phyloP scores from a whole-genome alignment of 2,888 invertebrate genomes.

The Idaea biselata region DNA sequence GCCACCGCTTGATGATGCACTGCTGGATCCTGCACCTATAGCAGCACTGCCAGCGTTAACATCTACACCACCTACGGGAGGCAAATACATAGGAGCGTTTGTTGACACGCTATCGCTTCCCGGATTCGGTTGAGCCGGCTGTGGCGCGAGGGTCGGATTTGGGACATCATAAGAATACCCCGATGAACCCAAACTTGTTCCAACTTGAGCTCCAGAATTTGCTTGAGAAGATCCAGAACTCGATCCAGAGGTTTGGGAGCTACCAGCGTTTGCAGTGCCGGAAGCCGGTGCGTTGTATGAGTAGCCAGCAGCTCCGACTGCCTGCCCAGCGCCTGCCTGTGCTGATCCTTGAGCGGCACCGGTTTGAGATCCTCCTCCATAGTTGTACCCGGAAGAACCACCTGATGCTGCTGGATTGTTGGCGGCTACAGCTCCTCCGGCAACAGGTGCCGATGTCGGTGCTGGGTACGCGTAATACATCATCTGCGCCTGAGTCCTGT shows the following conservation, averaged over 20 bases:
- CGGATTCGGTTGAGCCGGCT: constrained; percentile 14
- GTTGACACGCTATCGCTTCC: constrained; percentile 43
- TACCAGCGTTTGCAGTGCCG: not conserved
- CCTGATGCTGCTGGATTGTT: constrained; percentile 19
- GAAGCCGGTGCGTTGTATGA: constrained; percentile 28
- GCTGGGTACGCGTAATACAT: constrained; percentile 72
- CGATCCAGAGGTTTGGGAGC: not conserved
- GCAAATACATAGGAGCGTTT: constrained; percentile 63
- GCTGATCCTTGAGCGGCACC: constrained; percentile 5
- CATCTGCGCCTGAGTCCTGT: constrained; percentile 63
- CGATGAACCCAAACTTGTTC: constrained; percentile 15
- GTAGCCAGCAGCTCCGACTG: constrained; percentile 33
- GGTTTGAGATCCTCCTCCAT: constrained; percentile 27
- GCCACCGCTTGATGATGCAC: too few relatives aligned
- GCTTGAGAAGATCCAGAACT: constrained; percentile 13
- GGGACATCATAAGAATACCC: constrained; percentile 25
- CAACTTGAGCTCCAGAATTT: constrained; percentile 15
- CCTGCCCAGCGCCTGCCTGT: constrained; percentile 17
- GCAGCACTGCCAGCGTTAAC: constrained; percentile 25
- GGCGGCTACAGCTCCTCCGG: constrained; percentile 31
- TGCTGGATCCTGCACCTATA: too few relatives aligned
- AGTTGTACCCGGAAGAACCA: constrained; percentile 39
- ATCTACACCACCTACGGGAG: constrained; percentile 38
- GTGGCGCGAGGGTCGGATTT: constrained; percentile 8
- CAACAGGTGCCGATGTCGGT: constrained; percentile 48